These are phyloP conservation scores for Megalonaias nervosa DNA, from an alignment of 1,140 invertebrate genomes.

Conservation along the genomic window DNA sequence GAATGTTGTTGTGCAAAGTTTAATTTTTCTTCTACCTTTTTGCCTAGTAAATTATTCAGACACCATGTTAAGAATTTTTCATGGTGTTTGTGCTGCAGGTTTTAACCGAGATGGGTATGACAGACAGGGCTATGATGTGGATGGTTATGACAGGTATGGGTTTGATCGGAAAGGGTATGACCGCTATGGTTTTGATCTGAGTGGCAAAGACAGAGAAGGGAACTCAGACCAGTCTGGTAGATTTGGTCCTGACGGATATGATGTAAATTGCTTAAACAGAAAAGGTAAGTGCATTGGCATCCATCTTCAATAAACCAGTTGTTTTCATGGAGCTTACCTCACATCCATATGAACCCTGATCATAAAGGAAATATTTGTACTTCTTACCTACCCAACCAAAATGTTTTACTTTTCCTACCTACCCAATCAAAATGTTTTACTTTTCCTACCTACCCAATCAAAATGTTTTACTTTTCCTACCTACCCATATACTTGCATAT, in stretches of 20 bases:
- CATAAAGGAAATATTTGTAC: not conserved
- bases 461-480: no score
- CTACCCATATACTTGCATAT: no score
- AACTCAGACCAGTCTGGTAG: conserved; percentile 8
- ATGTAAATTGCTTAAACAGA: conserved; percentile 50
- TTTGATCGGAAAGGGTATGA: conserved; percentile 53
- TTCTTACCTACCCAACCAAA: no score
- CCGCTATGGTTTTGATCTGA: conserved; percentile 54
- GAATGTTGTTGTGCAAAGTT: not conserved
- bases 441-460: no score
- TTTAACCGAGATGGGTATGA: conserved; percentile 42
- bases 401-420: no score
- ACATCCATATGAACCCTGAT: not conserved
- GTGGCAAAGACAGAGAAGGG: conserved; percentile 48
- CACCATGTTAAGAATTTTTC: no score
- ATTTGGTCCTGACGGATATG: conserved; percentile 38
- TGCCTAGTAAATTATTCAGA: no score
- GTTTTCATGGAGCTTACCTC: no score
- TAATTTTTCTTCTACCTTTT: no score
- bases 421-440: no score
- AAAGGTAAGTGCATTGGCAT: conserved; percentile 35
- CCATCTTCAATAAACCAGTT: no score
- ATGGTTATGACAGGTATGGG: conserved; percentile 54
- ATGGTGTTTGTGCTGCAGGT: conserved; percentile 33
- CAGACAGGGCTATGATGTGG: conserved; percentile 46